phyloP scores from a whole-genome alignment of 1,140 invertebrate genomes.

The Pteromalus puparum region DNA sequence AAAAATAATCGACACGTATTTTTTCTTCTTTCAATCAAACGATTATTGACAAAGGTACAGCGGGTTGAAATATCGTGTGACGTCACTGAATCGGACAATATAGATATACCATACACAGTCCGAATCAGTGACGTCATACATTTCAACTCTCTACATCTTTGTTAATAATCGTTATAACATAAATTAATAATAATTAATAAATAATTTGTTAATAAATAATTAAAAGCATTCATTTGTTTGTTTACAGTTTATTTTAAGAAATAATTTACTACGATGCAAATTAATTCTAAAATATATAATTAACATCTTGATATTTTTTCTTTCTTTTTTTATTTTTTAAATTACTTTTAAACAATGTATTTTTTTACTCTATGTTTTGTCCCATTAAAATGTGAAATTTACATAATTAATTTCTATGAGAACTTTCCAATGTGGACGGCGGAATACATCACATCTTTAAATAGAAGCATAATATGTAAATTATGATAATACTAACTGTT shows the following conservation, averaged over 20 bases:
- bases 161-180: no score
- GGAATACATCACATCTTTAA: not conserved
- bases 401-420: not conserved
- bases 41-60: no score
- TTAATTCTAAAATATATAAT: no score
- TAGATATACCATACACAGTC: no score
- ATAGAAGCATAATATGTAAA: constrained; percentile 8
- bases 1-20: no score
- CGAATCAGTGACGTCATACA: no score
- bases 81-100: no score
- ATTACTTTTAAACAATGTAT: not conserved
- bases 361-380: not conserved
- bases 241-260: not conserved
- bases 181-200: no score
- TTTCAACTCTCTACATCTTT: no score
- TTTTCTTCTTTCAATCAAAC: no score
- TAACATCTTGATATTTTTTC: not conserved
- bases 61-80: no score
- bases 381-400: not conserved
- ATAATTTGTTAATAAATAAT: constrained; percentile 27
- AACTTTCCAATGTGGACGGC: not conserved
- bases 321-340: no score
- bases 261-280: not conserved
- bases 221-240: constrained; percentile 4
- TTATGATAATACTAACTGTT: constrained; percentile 77